phyloP scores from a whole-genome alignment of 2,888 invertebrate species.

The Diaphora mendica region DNA sequence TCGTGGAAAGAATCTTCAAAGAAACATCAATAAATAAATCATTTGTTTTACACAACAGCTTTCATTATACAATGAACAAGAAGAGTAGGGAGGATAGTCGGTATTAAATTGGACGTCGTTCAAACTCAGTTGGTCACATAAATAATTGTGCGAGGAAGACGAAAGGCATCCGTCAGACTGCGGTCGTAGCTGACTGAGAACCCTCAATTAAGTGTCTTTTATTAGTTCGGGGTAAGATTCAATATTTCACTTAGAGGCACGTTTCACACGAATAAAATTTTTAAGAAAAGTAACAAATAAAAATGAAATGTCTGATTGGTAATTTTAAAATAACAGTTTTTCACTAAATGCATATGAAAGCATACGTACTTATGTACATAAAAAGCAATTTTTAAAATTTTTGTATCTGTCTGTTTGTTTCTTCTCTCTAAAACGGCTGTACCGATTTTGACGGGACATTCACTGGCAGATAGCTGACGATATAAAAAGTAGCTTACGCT shows the following conservation, averaged over 20 bases:
- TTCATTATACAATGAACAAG: constrained; percentile 29
- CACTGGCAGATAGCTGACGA: too few species aligned
- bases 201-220: constrained; percentile 52
- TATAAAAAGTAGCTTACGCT: too few species aligned
- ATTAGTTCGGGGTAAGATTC: constrained; percentile 37
- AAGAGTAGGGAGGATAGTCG: constrained; percentile 25
- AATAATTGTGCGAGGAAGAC: constrained; percentile 45
- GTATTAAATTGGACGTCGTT: constrained; percentile 48
- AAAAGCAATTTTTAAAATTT: too few species aligned
- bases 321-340: too few species aligned
- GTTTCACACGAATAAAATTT: constrained; percentile 15
- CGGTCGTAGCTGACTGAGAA: constrained; percentile 32
- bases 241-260: constrained; percentile 44
- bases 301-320: too few species aligned
- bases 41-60: constrained; percentile 27
- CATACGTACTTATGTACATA: too few species aligned
- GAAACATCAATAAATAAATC: constrained; percentile 24
- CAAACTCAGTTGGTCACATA: constrained; percentile 36
- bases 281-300: too few species aligned
- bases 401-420: too few species aligned
- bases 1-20: too few species aligned
- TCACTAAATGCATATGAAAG: too few species aligned
- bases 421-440: too few species aligned
- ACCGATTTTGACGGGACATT: too few species aligned
- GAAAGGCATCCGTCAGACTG: constrained; percentile 34